Evolutionary conservation across 2,888 invertebrate genomes (phyloP).

Genomic region (Troides helena): DNA sequence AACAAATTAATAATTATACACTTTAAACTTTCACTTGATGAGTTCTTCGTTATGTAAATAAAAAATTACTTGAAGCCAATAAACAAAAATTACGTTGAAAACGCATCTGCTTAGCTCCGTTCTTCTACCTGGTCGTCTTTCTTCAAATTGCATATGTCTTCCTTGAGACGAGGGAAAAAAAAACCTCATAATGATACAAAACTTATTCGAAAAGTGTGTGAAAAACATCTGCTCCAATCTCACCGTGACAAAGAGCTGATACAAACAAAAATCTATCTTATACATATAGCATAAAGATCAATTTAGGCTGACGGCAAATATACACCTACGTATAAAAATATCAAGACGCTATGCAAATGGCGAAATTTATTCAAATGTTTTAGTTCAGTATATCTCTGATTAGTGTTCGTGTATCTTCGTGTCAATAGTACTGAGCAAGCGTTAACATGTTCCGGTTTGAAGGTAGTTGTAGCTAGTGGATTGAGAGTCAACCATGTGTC

Average conservation of each 20-base stretch:
- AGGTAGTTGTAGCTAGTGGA: neutral
- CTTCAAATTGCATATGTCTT: slow-evolving; percentile 63
- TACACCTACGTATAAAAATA: slow-evolving; percentile 1
- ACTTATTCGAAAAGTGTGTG: slow-evolving; percentile 65
- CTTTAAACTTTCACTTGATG: neutral
- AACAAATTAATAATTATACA: neutral
- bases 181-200: slow-evolving; percentile 72
- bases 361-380: neutral
- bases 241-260: slow-evolving; percentile 27
- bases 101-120: slow-evolving; percentile 51
- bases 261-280: slow-evolving; percentile 38
- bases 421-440: slow-evolving; percentile 54
- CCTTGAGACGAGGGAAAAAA: slow-evolving; percentile 55
- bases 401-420: slow-evolving; percentile 41
- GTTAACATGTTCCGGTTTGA: slow-evolving; percentile 31
- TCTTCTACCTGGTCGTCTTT: slow-evolving; percentile 64
- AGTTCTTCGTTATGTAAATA: slow-evolving; percentile 10
- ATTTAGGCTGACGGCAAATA: slow-evolving; percentile 7
- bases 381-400: slow-evolving; percentile 20
- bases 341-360: slow-evolving; percentile 1
- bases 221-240: slow-evolving; percentile 67
- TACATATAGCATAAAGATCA: fast-evolving
- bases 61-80: slow-evolving; percentile 14
- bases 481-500: too few relatives aligned
- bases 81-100: slow-evolving; percentile 23